phyloP scores from a whole-genome alignment of 2,888 invertebrate species.

The Apeira syringaria region DNA sequence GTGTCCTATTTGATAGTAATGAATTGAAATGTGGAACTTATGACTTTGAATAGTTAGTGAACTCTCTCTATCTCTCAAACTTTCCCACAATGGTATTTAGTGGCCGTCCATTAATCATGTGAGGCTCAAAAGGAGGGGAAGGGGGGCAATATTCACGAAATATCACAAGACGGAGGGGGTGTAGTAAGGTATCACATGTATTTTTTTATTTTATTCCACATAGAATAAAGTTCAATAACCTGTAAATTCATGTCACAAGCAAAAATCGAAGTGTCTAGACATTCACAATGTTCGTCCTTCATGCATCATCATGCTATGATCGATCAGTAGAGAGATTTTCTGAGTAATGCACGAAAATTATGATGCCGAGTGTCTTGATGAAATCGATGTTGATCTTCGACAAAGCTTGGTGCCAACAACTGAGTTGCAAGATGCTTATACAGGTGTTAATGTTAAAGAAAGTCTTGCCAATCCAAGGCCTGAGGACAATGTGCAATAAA shows the following conservation, averaged over 20 bases:
- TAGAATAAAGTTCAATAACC: no score
- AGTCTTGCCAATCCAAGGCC: conserved; percentile 27
- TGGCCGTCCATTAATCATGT: not conserved
- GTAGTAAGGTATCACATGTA: not conserved
- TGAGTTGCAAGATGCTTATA: conserved; percentile 29
- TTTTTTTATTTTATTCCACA: no score
- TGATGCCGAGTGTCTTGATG: conserved; percentile 26
- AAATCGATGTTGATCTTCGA: conserved; percentile 19
- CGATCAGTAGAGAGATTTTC: conserved; percentile 10
- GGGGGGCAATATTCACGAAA: not conserved
- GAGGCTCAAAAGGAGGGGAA: not conserved
- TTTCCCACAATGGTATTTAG: no score
- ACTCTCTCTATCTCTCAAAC: no score
- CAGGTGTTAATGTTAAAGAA: conserved; percentile 29
- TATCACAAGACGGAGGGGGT: conserved; percentile 3
- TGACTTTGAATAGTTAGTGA: no score
- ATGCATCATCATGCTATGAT: conserved; percentile 15
- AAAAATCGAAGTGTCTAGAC: not conserved
- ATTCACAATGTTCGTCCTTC: conserved; percentile 3
- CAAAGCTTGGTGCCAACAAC: conserved; percentile 25
- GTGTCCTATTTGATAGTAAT: no score
- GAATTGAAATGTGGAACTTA: no score
- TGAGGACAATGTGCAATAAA: conserved; percentile 3
- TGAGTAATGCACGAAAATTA: conserved; percentile 26
- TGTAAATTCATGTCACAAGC: no score